These are phyloP conservation scores for Diarsia dahlii DNA, from an alignment of 2,888 invertebrate species.

Conservation along the genomic window DNA sequence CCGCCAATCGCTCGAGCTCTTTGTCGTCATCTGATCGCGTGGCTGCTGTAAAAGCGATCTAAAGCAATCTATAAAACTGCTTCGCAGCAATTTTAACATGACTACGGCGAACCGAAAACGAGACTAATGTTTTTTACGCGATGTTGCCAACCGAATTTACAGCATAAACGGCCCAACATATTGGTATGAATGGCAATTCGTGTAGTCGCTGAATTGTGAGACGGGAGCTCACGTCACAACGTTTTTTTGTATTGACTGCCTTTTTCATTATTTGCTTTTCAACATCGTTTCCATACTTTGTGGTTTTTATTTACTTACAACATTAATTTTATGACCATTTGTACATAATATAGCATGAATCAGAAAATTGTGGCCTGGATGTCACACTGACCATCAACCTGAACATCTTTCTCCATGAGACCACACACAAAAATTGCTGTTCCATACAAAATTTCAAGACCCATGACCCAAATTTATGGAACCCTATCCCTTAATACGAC, in stretches of 20 bases:
- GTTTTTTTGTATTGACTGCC: slow-evolving; percentile 28
- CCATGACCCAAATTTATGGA: too few relatives aligned
- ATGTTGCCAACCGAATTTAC: slow-evolving; percentile 48
- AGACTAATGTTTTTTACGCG: slow-evolving; percentile 43
- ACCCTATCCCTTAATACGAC: not conserved
- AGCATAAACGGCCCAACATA: slow-evolving; percentile 39
- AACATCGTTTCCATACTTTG: not conserved
- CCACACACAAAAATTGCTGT: not conserved
- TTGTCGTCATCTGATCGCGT: slow-evolving; percentile 74
- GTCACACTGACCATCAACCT: not conserved
- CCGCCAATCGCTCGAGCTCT: slow-evolving; percentile 78
- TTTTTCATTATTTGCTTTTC: slow-evolving; percentile 2
- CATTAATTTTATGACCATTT: too few relatives aligned
- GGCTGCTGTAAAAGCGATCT: slow-evolving; percentile 66
- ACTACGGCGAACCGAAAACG: slow-evolving; percentile 47
- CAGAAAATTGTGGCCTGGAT: not conserved
- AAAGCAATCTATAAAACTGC: slow-evolving; percentile 69
- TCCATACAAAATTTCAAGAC: not conserved
- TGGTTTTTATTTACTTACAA: not conserved
- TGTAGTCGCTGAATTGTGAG: slow-evolving; percentile 29
- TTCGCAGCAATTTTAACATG: slow-evolving; percentile 66
- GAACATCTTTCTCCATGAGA: not conserved
- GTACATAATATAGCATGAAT: not conserved
- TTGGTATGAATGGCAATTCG: slow-evolving; percentile 46
- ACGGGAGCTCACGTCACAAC: slow-evolving; percentile 2